Evolutionary conservation across 2,797 vertebrate species (phyloP), one percentile per base, ranked within the genome.

Genomic region (Paramormyrops hopkinsi): DNA sequence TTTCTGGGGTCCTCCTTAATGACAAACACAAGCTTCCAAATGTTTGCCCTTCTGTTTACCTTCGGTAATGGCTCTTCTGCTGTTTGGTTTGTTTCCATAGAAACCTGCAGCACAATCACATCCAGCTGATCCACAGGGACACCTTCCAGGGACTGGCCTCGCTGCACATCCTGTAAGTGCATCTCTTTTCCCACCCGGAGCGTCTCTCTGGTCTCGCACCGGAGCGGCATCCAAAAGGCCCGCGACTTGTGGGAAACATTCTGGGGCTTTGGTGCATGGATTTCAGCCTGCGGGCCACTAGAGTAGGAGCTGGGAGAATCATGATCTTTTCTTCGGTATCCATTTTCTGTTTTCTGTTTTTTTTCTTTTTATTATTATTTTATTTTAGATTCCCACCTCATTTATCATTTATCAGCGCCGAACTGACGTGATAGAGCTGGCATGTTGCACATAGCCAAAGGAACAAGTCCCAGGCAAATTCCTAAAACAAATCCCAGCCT

Each of bases 61-160:
- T 41, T 41, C 44, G n/a, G 62, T 86, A 46, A 85, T 84, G 17
- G 37, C 22, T 84, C n/a, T 46, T n/a, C 54, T 17, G 69, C 88
- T 90, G 0, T 89, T 87, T 54, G 29, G 46, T 51, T 17, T 11
- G 25, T 88, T 89, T 93, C 92, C 93, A 90, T 92, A 99, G 98
- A 94, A 98, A 96, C 91, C 95, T 99, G 89, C 98, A 99, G 83
- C 97, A 98, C 92, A 99, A 99, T 94, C 96, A 94, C 48, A 98
- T 99, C 92, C 94, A 93, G 86, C 96, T 97, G 93, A 97, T 99
- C 87, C 94, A 96, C 83, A 95, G 96, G 91, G 95, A 96, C 89
- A 97, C 97, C 82, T 98, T 99, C 90, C 97, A 96, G 90, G 97
- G 96, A 91, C 95, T 99, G 22, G 94, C 95, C 17, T 96, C 96